phyloP scores from a whole-genome alignment of 2,888 invertebrate genomes.

The Melipona bicolor region DNA sequence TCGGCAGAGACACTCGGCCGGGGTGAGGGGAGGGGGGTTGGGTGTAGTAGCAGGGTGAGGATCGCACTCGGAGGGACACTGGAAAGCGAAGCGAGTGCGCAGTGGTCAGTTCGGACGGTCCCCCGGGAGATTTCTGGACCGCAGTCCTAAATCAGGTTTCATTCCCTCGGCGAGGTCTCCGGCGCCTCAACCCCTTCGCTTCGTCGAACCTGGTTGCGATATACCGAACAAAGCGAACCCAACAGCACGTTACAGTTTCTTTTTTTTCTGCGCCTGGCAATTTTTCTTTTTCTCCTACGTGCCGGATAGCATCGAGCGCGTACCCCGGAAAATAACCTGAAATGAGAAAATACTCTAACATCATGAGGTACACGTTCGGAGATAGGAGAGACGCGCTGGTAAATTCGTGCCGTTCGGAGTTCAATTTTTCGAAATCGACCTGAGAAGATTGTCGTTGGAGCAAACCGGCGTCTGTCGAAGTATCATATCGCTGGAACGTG shows the following conservation, averaged over 20 bases:
- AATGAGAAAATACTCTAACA: conserved; percentile 66
- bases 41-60: too few species aligned
- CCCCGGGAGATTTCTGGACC: conserved; percentile 81
- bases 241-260: conserved; percentile 61
- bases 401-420: conserved; percentile 22
- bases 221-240: conserved; percentile 69
- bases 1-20: too few species aligned
- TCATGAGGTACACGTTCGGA: conserved; percentile 42
- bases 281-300: conserved; percentile 72
- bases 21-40: too few species aligned
- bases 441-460: conserved; percentile 40
- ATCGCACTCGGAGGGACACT: too few species aligned
- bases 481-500: conserved; percentile 69
- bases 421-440: conserved; percentile 64
- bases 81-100: conserved; percentile 80
- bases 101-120: conserved; percentile 80
- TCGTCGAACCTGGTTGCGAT: conserved; percentile 64
- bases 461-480: conserved; percentile 33
- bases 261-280: conserved; percentile 65
- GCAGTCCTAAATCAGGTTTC: conserved; percentile 84
- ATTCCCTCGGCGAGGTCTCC: conserved; percentile 78
- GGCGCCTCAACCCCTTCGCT: conserved; percentile 71
- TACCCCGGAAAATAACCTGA: conserved; percentile 60
- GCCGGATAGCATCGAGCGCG: conserved; percentile 60
- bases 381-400: conserved; percentile 12